Evolutionary conservation across 2,797 vertebrate genomes (phyloP).

Genomic region (Falco novaeseelandiae): DNA sequence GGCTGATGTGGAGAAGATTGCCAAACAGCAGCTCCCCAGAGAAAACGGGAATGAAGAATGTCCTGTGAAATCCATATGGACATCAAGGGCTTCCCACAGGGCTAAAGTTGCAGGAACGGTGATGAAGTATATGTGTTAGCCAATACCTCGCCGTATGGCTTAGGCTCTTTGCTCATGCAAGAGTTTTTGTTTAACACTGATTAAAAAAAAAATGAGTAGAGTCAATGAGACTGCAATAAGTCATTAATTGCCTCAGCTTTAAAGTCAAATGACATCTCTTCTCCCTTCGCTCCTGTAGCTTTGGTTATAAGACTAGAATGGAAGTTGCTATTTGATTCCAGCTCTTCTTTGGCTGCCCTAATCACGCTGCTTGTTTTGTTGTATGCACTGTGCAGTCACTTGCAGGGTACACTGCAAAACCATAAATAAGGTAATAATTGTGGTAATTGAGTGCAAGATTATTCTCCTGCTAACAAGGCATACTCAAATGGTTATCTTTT

Average conservation of each 20-base stretch:
- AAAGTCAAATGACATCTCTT: not conserved
- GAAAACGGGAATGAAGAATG: not conserved
- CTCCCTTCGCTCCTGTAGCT: not conserved
- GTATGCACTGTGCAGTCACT: not conserved
- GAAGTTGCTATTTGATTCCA: not conserved
- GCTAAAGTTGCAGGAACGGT: not conserved
- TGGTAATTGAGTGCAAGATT: not conserved
- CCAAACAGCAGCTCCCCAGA: not conserved
- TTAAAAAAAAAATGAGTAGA: not conserved
- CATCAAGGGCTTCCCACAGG: not conserved
- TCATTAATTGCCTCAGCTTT: not conserved
- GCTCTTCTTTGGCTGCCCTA: not conserved
- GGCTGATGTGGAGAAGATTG: rapidly evolving
- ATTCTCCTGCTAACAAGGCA: not conserved
- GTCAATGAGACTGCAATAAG: not conserved
- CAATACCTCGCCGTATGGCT: not conserved
- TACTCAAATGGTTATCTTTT: not conserved
- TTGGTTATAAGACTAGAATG: not conserved
- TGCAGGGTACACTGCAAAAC: not conserved
- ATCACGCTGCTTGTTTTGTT: not conserved
- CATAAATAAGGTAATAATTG: not conserved
- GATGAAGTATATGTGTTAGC: not conserved
- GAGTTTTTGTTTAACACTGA: not conserved
- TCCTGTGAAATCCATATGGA: not conserved
- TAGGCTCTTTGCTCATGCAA: not conserved